Evolutionary conservation across 2,888 invertebrate species (phyloP).

Genomic region (Hymenopus coronatus): DNA sequence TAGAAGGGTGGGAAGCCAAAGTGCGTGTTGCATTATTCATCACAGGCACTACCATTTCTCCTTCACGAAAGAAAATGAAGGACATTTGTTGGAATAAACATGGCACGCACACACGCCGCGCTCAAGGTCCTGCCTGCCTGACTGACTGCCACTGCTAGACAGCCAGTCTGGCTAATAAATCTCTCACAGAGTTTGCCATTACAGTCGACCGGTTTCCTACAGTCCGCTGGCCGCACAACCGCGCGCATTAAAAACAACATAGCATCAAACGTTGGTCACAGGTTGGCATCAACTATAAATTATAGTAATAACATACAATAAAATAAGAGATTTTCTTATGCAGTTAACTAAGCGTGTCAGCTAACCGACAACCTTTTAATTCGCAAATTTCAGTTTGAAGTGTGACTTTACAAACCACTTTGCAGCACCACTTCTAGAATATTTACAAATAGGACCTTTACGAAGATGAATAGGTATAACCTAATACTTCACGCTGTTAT

Average conservation of each 20-base stretch:
- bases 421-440: too few species aligned
- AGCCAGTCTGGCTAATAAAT: neutral
- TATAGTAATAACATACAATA: neutral
- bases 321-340: too few species aligned
- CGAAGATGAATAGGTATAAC: too few species aligned
- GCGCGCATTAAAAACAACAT: neutral
- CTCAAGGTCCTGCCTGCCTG: neutral
- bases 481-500: too few species aligned
- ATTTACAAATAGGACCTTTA: too few species aligned
- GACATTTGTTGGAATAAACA: conserved; percentile 21
- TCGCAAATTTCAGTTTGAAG: too few species aligned
- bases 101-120: neutral
- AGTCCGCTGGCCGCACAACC: neutral
- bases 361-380: too few species aligned
- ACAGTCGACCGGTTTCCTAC: neutral
- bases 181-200: neutral
- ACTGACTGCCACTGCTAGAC: neutral
- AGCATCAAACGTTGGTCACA: neutral
- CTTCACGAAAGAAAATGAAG: conserved; percentile 25
- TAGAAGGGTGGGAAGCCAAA: neutral
- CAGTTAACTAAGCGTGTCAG: too few species aligned
- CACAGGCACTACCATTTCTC: conserved; percentile 15
- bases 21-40: conserved; percentile 22
- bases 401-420: too few species aligned
- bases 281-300: neutral